These are phyloP conservation scores for Lypha dubia DNA, from an alignment of 2,888 invertebrate species.

Conservation along the genomic window DNA sequence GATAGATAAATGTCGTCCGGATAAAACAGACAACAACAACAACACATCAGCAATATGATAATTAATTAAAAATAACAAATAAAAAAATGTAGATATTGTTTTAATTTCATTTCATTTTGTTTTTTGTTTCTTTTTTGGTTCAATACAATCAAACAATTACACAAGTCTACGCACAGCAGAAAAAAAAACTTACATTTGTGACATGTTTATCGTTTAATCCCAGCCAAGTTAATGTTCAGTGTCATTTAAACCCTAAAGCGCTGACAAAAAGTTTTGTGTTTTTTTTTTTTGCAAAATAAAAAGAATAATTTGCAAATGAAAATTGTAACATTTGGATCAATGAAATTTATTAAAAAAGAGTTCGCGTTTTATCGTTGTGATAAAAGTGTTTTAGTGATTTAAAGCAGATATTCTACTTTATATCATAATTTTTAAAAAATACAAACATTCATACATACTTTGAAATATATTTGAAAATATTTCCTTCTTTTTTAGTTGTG, in stretches of 20 bases:
- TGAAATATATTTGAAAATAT: too few relatives aligned
- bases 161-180: background rate
- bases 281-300: background rate
- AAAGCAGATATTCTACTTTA: too few relatives aligned
- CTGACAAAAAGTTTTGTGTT: background rate
- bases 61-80: constrained; percentile 47
- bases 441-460: too few relatives aligned
- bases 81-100: too few relatives aligned
- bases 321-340: background rate
- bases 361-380: too few relatives aligned
- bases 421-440: too few relatives aligned
- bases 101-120: constrained; percentile 5
- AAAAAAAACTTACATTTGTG: constrained; percentile 20
- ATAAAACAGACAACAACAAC: constrained; percentile 8
- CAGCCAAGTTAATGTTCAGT: constrained; percentile 1
- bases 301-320: background rate
- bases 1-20: constrained; percentile 31
- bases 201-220: constrained; percentile 51
- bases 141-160: background rate
- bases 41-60: constrained; percentile 29
- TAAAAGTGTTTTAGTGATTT: too few relatives aligned
- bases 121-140: background rate
- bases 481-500: too few relatives aligned
- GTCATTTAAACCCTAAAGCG: background rate
- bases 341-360: too few relatives aligned